Percentiles rank a stretch among this genome's conserved stretches.
Conservation (phyloP, 1,140 invertebrate genomes). For the Pseudomyrmex sp. region DNA sequence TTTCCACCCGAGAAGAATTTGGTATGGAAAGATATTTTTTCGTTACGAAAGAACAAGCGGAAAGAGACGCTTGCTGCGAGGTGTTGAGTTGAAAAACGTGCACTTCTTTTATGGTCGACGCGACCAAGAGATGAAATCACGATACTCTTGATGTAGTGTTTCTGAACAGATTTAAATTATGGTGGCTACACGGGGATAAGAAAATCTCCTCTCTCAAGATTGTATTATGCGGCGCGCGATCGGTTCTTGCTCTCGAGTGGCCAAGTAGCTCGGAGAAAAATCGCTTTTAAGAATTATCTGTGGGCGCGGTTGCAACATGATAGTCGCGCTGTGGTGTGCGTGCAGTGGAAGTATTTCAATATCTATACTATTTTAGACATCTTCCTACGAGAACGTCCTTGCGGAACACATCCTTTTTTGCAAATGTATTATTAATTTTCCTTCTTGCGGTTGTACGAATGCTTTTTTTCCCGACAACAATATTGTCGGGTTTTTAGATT, state of each 20-base stretch:
- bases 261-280: slow-evolving; percentile 58
- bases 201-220: slow-evolving; percentile 24
- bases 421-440: slow-evolving; percentile 5
- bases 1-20: neutral
- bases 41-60: too few species aligned
- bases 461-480: too few species aligned
- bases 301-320: slow-evolving; percentile 73
- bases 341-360: slow-evolving; percentile 61
- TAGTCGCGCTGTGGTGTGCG: slow-evolving; percentile 61
- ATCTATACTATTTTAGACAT: slow-evolving; percentile 61
- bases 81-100: neutral
- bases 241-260: slow-evolving; percentile 41
- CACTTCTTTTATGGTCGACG: too few species aligned
- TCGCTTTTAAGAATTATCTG: slow-evolving; percentile 73
- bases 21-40: too few species aligned
- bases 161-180: slow-evolving; percentile 39
- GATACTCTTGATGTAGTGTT: neutral
- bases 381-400: slow-evolving; percentile 12
- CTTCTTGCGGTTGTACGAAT: neutral
- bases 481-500: too few species aligned
- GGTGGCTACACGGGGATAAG: neutral
- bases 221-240: slow-evolving; percentile 11
- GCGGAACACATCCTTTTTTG: neutral
- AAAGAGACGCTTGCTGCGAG: neutral
- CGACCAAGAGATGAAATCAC: slow-evolving; percentile 31